These are phyloP conservation scores for Hololepta plana DNA, from an alignment of 2,888 invertebrate genomes.

Conservation along the genomic window DNA sequence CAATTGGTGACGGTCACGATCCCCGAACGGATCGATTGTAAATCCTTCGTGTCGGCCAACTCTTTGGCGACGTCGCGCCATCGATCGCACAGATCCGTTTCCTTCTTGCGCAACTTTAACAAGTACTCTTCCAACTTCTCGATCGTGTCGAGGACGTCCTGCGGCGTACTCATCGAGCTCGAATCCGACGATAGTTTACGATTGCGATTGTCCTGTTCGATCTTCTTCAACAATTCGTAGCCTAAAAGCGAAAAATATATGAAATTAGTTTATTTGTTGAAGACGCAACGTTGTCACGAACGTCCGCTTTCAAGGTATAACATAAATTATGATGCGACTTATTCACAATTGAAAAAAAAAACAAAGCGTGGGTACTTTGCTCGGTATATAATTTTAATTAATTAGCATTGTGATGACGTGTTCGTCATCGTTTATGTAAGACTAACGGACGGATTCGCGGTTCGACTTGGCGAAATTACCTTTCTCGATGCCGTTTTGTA, in stretches of 20 bases:
- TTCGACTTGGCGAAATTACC: slow-evolving; percentile 23
- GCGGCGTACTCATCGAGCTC: slow-evolving; percentile 30
- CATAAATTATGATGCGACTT: no score
- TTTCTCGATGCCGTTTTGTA: slow-evolving; percentile 29
- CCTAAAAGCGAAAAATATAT: slow-evolving; percentile 17
- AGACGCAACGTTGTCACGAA: no score
- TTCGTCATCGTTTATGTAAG: no score
- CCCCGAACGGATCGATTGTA: slow-evolving; percentile 40
- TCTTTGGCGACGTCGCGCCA: slow-evolving; percentile 41
- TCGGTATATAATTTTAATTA: no score
- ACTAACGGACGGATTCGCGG: no score
- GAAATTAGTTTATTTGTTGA: slow-evolving; percentile 1
- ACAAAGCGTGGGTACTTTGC: no score
- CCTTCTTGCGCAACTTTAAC: slow-evolving; percentile 37
- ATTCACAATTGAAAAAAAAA: no score
- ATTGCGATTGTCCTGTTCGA: slow-evolving; percentile 25
- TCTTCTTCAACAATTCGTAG: slow-evolving; percentile 25
- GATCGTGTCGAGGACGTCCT: slow-evolving; percentile 42
- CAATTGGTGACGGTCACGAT: slow-evolving; percentile 57
- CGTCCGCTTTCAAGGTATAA: no score
- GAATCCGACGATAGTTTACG: slow-evolving; percentile 24
- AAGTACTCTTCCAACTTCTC: slow-evolving; percentile 36
- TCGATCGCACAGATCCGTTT: slow-evolving; percentile 30
- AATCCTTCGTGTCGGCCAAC: slow-evolving; percentile 39
- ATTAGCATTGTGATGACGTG: no score